A percentile compares a stretch with the other conserved stretches of the same genome.
These are phyloP conservation scores for Netelia fuscicornis DNA, from an alignment of 2,888 invertebrate species.

Conservation along the genomic window DNA sequence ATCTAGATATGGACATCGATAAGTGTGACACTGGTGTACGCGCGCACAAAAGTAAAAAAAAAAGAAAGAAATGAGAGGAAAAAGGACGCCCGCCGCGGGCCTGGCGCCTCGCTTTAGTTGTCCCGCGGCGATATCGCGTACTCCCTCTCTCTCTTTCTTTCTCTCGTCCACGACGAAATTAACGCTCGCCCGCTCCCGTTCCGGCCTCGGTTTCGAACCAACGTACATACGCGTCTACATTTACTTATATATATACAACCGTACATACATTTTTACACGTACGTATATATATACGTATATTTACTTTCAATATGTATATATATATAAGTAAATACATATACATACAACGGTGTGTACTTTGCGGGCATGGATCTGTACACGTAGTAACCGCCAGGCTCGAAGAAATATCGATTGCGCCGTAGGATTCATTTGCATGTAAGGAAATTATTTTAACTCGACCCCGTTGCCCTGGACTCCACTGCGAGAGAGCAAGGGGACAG, in stretches of 20 bases:
- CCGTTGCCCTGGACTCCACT: constrained; percentile 17
- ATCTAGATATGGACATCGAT: constrained; percentile 57
- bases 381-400: constrained; percentile 19
- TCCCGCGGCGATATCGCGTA: constrained; percentile 6
- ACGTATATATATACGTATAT: background rate
- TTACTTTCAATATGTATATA: constrained; percentile 1
- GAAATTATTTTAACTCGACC: constrained; percentile 60
- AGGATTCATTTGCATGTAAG: constrained; percentile 66
- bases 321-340: background rate
- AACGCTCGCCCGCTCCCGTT: constrained; percentile 61
- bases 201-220: constrained; percentile 64
- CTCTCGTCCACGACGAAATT: constrained; percentile 32
- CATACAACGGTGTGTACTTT: background rate
- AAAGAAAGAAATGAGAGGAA: background rate
- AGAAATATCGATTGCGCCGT: constrained; percentile 59
- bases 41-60: background rate
- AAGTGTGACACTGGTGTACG: constrained; percentile 39
- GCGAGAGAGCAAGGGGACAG: constrained; percentile 6
- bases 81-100: constrained; percentile 28
- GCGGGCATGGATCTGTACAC: constrained; percentile 12
- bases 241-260: background rate
- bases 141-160: background rate
- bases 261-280: background rate
- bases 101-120: constrained; percentile 56
- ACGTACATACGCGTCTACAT: background rate